These are phyloP conservation scores for Promerops cafer DNA, from an alignment of 2,113 vertebrate species.

Conservation along the genomic window DNA sequence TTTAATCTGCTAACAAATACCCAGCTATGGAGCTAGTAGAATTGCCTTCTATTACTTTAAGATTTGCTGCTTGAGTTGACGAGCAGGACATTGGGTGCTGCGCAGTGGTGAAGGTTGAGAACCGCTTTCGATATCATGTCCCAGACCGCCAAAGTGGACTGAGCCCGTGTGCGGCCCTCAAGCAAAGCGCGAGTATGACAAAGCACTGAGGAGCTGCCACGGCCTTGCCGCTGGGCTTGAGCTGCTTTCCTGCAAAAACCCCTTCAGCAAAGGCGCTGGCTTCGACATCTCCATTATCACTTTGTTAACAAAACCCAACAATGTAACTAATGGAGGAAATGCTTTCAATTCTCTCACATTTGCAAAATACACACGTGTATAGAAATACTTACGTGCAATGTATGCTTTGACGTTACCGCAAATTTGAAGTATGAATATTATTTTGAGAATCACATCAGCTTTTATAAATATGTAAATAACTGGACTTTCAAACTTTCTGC, in stretches of 20 bases:
- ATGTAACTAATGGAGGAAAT: fast-evolving
- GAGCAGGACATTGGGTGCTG: background rate
- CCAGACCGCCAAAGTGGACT: background rate
- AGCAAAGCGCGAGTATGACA: background rate
- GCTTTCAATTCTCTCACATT: fast-evolving
- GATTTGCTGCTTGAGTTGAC: background rate
- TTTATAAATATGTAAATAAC: background rate
- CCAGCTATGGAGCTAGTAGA: background rate
- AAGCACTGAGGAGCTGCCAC: background rate
- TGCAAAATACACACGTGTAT: fast-evolving
- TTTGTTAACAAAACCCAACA: background rate
- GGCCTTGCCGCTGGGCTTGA: background rate
- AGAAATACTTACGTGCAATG: fast-evolving
- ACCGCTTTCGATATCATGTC: background rate
- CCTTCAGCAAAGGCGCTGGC: background rate
- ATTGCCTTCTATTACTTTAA: background rate
- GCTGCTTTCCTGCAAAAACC: background rate
- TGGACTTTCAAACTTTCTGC: background rate
- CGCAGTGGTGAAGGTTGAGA: background rate
- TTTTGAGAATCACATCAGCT: background rate
- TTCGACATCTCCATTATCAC: background rate
- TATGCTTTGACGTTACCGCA: background rate
- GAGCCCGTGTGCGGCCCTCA: background rate
- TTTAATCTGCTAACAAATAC: background rate
- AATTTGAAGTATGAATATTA: background rate